A percentile compares a stretch with the other conserved stretches of the same genome.
Evolutionary conservation across 2,888 invertebrate genomes (phyloP).

Genomic region (Automeris io): DNA sequence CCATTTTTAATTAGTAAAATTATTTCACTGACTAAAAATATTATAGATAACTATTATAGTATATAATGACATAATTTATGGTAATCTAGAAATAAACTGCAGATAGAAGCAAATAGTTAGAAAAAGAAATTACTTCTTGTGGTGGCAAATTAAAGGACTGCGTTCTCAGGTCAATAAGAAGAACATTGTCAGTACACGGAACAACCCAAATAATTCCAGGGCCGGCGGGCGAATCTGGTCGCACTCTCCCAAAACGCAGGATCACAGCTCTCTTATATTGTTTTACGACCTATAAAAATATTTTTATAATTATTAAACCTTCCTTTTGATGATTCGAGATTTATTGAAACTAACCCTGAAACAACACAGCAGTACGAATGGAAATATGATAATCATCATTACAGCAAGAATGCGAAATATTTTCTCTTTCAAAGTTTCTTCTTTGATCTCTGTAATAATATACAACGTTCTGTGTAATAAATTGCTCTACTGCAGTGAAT

Average conservation of each 20-base stretch:
- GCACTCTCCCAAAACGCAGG: conserved; percentile 72
- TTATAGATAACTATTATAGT: too few relatives aligned
- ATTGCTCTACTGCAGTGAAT: conserved; percentile 3
- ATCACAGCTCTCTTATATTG: conserved; percentile 74
- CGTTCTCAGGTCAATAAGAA: conserved; percentile 91
- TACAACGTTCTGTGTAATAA: conserved; percentile 1
- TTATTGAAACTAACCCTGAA: conserved; percentile 31
- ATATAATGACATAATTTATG: too few relatives aligned
- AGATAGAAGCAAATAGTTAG: too few relatives aligned
- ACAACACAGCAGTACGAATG: conserved; percentile 30
- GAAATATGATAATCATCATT: conserved; percentile 31
- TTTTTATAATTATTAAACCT: neutral
- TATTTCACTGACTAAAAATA: too few relatives aligned
- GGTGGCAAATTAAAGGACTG: conserved; percentile 94
- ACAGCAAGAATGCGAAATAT: conserved; percentile 28
- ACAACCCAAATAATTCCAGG: conserved; percentile 93
- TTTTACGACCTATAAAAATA: conserved; percentile 49
- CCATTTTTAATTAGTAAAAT: too few relatives aligned
- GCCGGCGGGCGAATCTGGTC: conserved; percentile 64
- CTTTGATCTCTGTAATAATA: conserved; percentile 26
- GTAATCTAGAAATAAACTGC: too few relatives aligned
- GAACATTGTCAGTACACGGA: conserved; percentile 91
- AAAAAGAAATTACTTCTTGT: conserved; percentile 86
- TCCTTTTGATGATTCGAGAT: neutral
- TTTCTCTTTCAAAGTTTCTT: conserved; percentile 29